Evolutionary conservation across 1,140 invertebrate species (phyloP).

Genomic region (Bacillus rossius): DNA sequence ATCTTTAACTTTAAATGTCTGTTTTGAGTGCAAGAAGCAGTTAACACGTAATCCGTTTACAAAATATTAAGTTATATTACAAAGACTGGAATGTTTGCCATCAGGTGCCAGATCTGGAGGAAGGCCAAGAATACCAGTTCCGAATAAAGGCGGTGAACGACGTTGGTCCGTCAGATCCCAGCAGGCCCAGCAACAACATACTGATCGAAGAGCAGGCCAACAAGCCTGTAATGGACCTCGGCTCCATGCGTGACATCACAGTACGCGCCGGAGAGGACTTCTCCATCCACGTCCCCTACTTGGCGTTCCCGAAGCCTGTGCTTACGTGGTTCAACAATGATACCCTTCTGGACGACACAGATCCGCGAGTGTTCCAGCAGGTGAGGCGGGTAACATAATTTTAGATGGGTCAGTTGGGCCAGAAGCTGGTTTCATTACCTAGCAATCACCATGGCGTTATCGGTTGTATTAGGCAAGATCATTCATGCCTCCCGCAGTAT

Average conservation of each 20-base stretch:
- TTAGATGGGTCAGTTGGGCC: too few relatives aligned
- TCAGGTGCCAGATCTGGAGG: slow-evolving; percentile 74
- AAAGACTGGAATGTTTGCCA: not conserved
- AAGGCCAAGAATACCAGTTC: slow-evolving; percentile 95
- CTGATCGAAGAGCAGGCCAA: slow-evolving; percentile 93
- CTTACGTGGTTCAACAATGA: slow-evolving; percentile 90
- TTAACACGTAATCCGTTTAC: too few relatives aligned
- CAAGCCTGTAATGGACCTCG: slow-evolving; percentile 91
- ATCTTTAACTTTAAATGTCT: too few relatives aligned
- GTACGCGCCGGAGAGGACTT: slow-evolving; percentile 97
- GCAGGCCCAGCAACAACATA: slow-evolving; percentile 78
- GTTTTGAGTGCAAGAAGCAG: too few relatives aligned
- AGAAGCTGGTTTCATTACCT: too few relatives aligned
- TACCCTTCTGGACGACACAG: slow-evolving; percentile 64
- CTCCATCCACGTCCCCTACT: slow-evolving; percentile 91
- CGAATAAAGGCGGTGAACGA: slow-evolving; percentile 94
- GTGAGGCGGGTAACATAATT: too few relatives aligned
- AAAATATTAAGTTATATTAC: too few relatives aligned
- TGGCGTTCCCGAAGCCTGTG: slow-evolving; percentile 91
- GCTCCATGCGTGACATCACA: slow-evolving; percentile 89
- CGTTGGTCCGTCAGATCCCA: slow-evolving; percentile 87
- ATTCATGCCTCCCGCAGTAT: too few relatives aligned
- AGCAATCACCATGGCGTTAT: too few relatives aligned
- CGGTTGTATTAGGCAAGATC: too few relatives aligned
- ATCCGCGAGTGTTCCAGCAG: slow-evolving; percentile 74